These are phyloP conservation scores for Oophaga sylvatica DNA, from an alignment of 2,797 vertebrate species.

Conservation along the genomic window DNA sequence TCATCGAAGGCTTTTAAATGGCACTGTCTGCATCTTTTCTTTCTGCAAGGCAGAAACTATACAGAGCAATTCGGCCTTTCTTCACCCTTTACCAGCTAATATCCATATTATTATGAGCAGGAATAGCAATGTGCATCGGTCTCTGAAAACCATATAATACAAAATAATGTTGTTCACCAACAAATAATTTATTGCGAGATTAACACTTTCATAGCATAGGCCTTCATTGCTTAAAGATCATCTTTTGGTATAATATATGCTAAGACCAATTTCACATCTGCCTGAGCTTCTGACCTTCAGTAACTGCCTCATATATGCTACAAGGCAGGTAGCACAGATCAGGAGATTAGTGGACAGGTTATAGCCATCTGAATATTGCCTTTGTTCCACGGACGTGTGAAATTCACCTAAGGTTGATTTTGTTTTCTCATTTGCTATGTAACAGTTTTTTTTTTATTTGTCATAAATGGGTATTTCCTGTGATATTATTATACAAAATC, in stretches of 20 bases:
- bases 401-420: neutral
- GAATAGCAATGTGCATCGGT: neutral
- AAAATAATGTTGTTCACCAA: neutral
- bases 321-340: too few relatives aligned
- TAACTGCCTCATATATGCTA: too few relatives aligned
- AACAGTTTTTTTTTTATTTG: neutral
- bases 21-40: slow-evolving; percentile 44
- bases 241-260: neutral
- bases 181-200: neutral
- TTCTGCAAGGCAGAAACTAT: slow-evolving; percentile 27
- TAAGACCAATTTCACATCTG: too few relatives aligned
- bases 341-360: too few relatives aligned
- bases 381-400: too few relatives aligned
- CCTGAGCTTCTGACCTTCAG: too few relatives aligned
- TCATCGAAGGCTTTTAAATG: slow-evolving; percentile 58
- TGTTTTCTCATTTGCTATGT: neutral
- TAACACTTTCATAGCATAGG: neutral
- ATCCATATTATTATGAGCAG: neutral
- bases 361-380: too few relatives aligned
- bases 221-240: neutral
- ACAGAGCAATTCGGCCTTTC: neutral
- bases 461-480: neutral
- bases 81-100: slow-evolving; percentile 5
- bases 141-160: neutral
- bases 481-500: too few relatives aligned